phyloP scores from a whole-genome alignment of 1,140 invertebrate species.

The Agrypnia vestita region DNA sequence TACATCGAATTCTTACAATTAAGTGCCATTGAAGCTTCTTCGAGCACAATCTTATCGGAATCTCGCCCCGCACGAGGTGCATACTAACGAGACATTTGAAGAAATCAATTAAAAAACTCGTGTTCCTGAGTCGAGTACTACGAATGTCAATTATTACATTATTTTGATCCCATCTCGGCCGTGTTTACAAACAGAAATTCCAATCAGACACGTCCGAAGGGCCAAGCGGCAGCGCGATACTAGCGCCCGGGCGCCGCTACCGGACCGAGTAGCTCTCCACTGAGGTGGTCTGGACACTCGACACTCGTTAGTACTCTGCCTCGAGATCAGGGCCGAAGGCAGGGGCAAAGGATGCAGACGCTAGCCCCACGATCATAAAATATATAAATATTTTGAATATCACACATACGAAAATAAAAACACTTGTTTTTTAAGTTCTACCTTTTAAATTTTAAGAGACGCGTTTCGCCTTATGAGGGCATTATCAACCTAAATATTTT shows the following conservation, averaged over 20 bases:
- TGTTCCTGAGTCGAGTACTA: slow-evolving; percentile 9
- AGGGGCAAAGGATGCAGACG: too few relatives aligned
- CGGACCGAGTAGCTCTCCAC: not conserved
- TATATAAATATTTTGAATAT: too few relatives aligned
- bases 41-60: slow-evolving; percentile 12
- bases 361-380: too few relatives aligned
- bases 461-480: too few relatives aligned
- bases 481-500: too few relatives aligned
- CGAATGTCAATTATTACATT: slow-evolving; percentile 21
- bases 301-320: too few relatives aligned
- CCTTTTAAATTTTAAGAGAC: too few relatives aligned
- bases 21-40: slow-evolving; percentile 4
- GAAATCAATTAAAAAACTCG: slow-evolving; percentile 28
- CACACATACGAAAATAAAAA: too few relatives aligned
- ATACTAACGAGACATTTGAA: slow-evolving; percentile 19
- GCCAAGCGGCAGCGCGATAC: not conserved
- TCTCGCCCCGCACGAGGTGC: not conserved
- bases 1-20: not conserved
- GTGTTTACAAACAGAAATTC: slow-evolving; percentile 34
- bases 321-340: too few relatives aligned
- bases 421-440: too few relatives aligned
- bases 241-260: not conserved
- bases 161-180: slow-evolving; percentile 19
- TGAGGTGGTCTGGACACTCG: slow-evolving; percentile 1
- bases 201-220: slow-evolving; percentile 11